Evolutionary conservation across 2,797 vertebrate genomes (phyloP), one percentile per base, ranked within the genome.

Genomic region (Anguilla pacifica): DNA sequence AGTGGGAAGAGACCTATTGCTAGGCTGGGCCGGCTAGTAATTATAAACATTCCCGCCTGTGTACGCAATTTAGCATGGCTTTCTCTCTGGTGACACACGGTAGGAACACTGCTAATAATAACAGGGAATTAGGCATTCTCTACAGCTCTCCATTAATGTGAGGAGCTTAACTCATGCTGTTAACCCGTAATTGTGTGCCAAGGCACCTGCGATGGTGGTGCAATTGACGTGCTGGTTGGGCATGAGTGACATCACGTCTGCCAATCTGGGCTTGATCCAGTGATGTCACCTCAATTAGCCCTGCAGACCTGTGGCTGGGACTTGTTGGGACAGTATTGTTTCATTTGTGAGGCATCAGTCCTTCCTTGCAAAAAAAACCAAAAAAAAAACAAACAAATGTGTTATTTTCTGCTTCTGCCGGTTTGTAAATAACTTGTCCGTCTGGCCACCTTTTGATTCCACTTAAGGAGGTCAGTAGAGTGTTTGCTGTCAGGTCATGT

Each of bases 121-220:
- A 82, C 79, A 82, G 79, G 79, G 79, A 82, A 11, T 82, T 46
- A 82, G 79, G 79, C n/a, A 49, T 82, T 51, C 79, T 49, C 79
- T 51, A 1, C 79, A 82, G 79, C 79, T 82, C 46, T 19, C 0
- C 79, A n/a, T 82, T 82, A 49, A 82, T 82, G 79, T n/a, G 25
- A 51, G 46, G 46, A 82, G 79, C 79, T 82, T 82, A 82, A 13
- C 43, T 49, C 13, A 0, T 22, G 22, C 79, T 51, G 43, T 82
- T 82, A 82, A 51, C 22, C 79, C 46, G 19, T 51, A 82, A 82
- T 82, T 82, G 79, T 51, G 79, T 82, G 19, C 79, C 46, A 51
- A 13, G 25, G 79, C 22, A 82, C 79, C 79, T 82, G 79, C 46
- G 15, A 22, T 0, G 79, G 43, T n/a, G 46, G 79, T 49, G 79